These are phyloP conservation scores for Melospiza melodia DNA, from an alignment of 2,113 vertebrate genomes.

Conservation along the genomic window DNA sequence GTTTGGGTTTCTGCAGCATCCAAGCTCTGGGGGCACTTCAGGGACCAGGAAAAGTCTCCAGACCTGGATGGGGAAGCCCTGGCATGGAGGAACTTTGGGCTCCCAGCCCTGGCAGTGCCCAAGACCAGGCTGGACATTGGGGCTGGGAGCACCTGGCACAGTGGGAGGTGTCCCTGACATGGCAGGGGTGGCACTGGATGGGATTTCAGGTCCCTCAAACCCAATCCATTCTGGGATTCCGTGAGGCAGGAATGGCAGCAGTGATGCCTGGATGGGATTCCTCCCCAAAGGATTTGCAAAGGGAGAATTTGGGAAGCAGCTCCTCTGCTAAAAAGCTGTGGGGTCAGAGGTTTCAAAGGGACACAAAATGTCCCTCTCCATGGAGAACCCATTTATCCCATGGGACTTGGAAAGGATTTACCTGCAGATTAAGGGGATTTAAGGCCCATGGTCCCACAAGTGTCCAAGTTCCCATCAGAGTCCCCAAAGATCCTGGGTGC, in stretches of 20 bases:
- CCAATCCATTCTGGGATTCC: background rate
- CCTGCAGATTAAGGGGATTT: background rate
- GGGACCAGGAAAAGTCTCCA: background rate
- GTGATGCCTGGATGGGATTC: background rate
- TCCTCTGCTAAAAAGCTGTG: background rate
- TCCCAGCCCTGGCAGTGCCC: no score
- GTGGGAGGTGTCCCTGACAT: background rate
- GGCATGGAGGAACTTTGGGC: background rate
- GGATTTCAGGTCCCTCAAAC: background rate
- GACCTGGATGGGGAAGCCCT: background rate
- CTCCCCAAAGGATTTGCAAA: background rate
- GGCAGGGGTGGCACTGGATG: background rate
- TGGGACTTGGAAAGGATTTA: background rate
- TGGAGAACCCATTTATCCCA: background rate
- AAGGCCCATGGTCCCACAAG: background rate
- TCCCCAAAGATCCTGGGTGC: background rate
- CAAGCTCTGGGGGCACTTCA: accelerated
- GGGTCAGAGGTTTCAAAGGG: background rate
- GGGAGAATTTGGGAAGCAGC: background rate
- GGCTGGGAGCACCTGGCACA: background rate
- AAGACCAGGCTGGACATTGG: background rate
- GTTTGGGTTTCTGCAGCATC: background rate
- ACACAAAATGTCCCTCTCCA: background rate
- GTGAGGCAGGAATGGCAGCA: background rate
- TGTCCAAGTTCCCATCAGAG: background rate